A percentile compares a stretch with the other conserved stretches of the same genome.
Conservation (phyloP, 2,113 vertebrate genomes). For the Cyprinodon variegatus region DNA sequence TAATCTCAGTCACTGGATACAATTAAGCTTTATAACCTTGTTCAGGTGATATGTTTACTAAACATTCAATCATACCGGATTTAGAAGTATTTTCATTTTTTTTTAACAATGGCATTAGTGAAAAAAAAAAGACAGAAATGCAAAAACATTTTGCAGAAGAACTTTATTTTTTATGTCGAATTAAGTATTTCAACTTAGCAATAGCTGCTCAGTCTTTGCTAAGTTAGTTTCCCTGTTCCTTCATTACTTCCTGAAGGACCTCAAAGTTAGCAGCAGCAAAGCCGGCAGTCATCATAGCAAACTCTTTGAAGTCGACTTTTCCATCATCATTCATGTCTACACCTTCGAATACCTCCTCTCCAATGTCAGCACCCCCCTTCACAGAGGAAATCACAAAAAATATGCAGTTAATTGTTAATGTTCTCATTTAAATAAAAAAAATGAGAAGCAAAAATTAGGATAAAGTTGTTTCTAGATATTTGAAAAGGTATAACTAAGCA, state of each 20-base stretch:
- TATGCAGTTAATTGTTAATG: background rate
- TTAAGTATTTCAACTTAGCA: accelerated
- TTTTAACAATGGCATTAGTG: no score
- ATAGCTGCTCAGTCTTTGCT: background rate
- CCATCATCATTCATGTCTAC: background rate
- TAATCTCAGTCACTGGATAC: background rate
- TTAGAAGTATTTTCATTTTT: background rate
- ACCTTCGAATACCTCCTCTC: background rate
- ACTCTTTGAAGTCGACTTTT: background rate
- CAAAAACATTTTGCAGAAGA: background rate
- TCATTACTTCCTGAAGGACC: background rate
- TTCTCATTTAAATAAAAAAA: background rate
- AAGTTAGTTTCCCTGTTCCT: background rate
- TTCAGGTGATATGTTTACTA: background rate
- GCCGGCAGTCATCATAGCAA: constrained; percentile 9
- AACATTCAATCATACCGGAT: background rate
- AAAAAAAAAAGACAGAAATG: background rate
- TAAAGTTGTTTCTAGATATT: no score
- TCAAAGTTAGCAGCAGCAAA: background rate
- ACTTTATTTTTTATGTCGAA: background rate
- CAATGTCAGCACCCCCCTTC: background rate
- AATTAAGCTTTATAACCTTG: background rate
- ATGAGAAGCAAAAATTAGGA: no score
- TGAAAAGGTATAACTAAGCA: no score
- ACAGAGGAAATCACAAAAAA: background rate